Percentiles rank a stretch among this genome's conserved stretches.
phyloP scores from a whole-genome alignment of 2,888 invertebrate species.

The Nemurella pictetii region DNA sequence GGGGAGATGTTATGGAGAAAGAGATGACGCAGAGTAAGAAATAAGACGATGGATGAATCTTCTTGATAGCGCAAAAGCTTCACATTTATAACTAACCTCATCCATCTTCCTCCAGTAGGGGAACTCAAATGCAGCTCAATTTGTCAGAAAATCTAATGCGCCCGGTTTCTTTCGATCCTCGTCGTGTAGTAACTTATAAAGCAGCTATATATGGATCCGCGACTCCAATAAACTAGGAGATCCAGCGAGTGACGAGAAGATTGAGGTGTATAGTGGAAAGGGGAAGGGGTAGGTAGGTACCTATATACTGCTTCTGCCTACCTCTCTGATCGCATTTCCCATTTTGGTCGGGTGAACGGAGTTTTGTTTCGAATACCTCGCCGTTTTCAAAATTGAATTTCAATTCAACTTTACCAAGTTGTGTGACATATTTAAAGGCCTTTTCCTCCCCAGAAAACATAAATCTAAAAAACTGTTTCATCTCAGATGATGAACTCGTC shows the following conservation, averaged over 20 bases:
- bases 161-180: constrained; percentile 45
- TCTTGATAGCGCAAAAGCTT: constrained; percentile 55
- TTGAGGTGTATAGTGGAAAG: constrained; percentile 3
- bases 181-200: constrained; percentile 27
- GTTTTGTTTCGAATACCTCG: background rate
- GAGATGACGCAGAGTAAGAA: constrained; percentile 20
- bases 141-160: constrained; percentile 58
- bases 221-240: constrained; percentile 38
- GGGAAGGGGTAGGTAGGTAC: background rate
- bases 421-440: too few relatives aligned
- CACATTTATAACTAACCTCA: constrained; percentile 60
- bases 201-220: constrained; percentile 31
- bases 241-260: constrained; percentile 17
- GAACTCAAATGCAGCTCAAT: constrained; percentile 58
- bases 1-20: constrained; percentile 2
- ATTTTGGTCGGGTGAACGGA: background rate
- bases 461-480: too few relatives aligned
- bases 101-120: constrained; percentile 56
- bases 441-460: too few relatives aligned
- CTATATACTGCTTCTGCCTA: background rate
- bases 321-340: constrained; percentile 6
- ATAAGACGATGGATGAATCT: constrained; percentile 43
- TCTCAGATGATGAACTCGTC: too few relatives aligned
- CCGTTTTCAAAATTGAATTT: background rate
- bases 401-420: background rate